A percentile compares a stretch with the other conserved stretches of the same genome.
These are phyloP conservation scores for Ianthella basta DNA, from an alignment of 37 sponge, comb jelly and placozoan genomes.

Conservation along the genomic window DNA sequence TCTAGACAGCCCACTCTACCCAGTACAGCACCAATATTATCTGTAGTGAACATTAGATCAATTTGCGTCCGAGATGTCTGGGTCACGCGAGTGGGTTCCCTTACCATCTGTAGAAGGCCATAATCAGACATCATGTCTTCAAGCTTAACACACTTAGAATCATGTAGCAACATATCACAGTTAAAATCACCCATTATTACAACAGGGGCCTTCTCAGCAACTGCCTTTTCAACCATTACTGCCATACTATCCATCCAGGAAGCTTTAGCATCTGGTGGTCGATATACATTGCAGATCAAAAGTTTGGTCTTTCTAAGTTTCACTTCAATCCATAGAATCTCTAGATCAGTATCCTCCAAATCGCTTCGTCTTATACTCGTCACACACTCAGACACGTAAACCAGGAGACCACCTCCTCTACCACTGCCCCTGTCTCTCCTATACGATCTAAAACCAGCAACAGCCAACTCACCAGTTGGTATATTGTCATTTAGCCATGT, in stretches of 20 bases:
- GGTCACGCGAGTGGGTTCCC: conserved; percentile 25
- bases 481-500: conserved; percentile 11
- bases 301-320: conserved; percentile 2
- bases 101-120: conserved; percentile 11
- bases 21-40: background rate
- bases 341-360: conserved; percentile 17
- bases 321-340: conserved; percentile 39
- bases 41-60: background rate
- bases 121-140: conserved; percentile 12
- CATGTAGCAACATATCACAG: conserved; percentile 1
- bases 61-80: conserved; percentile 9
- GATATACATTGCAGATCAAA: conserved; percentile 12
- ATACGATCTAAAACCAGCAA: background rate
- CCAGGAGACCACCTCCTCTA: conserved; percentile 23
- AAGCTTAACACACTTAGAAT: background rate
- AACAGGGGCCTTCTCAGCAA: conserved; percentile 4
- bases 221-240: background rate
- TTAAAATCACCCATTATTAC: conserved; percentile 41
- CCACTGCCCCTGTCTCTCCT: conserved; percentile 21
- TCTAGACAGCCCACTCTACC: background rate
- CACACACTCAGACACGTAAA: conserved; percentile 36
- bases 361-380: conserved; percentile 8
- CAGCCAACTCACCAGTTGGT: background rate
- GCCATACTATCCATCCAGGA: conserved; percentile 26
- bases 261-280: conserved; percentile 24